These are phyloP conservation scores for Gavialis gangeticus DNA, from an alignment of 2,113 vertebrate species.

Conservation along the genomic window DNA sequence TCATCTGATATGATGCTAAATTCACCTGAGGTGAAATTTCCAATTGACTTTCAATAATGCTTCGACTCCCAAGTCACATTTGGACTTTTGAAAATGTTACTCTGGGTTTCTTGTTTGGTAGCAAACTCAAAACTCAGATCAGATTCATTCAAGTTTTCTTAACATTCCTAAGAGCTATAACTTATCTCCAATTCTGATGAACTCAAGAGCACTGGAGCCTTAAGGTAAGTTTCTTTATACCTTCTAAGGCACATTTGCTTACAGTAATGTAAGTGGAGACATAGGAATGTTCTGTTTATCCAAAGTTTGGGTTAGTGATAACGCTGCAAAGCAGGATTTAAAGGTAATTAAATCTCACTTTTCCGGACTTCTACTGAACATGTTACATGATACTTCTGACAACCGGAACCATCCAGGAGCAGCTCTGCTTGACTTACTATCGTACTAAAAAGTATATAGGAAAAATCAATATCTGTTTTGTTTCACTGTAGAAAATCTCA, in stretches of 20 bases:
- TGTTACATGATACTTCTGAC: conserved; percentile 14
- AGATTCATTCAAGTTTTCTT: rapidly evolving
- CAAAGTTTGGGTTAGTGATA: neutral
- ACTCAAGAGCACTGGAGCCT: rapidly evolving
- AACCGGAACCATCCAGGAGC: conserved; percentile 35
- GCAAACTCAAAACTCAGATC: neutral
- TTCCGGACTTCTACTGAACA: conserved; percentile 18
- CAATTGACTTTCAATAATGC: neutral
- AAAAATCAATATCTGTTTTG: conserved; percentile 72
- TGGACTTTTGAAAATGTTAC: neutral
- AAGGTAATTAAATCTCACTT: neutral
- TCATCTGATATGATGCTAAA: neutral
- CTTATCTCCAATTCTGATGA: rapidly evolving
- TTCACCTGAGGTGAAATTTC: neutral
- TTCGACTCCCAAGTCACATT: neutral
- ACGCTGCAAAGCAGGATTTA: conserved; percentile 7
- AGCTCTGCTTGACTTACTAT: conserved; percentile 52
- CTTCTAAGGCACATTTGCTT: neutral
- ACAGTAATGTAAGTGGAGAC: neutral
- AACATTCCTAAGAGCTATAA: neutral
- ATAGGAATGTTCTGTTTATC: neutral
- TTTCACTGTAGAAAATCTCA: conserved; percentile 60
- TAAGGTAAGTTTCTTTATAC: rapidly evolving
- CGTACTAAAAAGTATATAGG: conserved; percentile 24
- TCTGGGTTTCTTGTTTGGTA: neutral